These are phyloP conservation scores for Xenopus tropicalis DNA, from an alignment of 2,113 vertebrate genomes.

Conservation along the genomic window DNA sequence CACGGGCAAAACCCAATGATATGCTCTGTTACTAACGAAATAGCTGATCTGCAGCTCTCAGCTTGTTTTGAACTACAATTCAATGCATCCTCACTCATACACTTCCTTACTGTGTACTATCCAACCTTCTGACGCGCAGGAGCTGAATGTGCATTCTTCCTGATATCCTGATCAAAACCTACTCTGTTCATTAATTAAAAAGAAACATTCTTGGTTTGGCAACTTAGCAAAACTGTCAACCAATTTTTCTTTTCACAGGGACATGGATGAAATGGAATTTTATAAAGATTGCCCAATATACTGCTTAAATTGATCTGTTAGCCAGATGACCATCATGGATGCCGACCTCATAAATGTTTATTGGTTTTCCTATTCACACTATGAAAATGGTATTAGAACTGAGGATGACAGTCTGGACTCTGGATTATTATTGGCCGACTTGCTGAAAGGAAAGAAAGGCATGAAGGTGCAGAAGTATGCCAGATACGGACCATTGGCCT, in stretches of 20 bases:
- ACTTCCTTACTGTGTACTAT: background rate
- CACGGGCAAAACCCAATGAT: too few relatives aligned
- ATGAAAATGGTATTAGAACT: background rate
- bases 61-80: background rate
- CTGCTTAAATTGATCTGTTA: background rate
- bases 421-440: background rate
- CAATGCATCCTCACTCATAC: background rate
- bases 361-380: background rate
- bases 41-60: too few relatives aligned
- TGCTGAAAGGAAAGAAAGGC: background rate
- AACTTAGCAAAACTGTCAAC: background rate
- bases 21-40: too few relatives aligned
- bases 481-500: background rate
- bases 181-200: background rate
- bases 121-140: background rate
- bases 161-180: background rate
- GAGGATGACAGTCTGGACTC: background rate
- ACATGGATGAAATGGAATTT: background rate
- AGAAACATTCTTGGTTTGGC: background rate
- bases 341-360: background rate
- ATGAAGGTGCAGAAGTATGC: background rate
- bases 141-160: background rate
- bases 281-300: background rate
- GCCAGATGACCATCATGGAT: background rate
- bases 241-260: background rate